Base-by-base conservation (phyloP, 2,888 invertebrate species). In the Synanthedon vespiformis region DNA sequence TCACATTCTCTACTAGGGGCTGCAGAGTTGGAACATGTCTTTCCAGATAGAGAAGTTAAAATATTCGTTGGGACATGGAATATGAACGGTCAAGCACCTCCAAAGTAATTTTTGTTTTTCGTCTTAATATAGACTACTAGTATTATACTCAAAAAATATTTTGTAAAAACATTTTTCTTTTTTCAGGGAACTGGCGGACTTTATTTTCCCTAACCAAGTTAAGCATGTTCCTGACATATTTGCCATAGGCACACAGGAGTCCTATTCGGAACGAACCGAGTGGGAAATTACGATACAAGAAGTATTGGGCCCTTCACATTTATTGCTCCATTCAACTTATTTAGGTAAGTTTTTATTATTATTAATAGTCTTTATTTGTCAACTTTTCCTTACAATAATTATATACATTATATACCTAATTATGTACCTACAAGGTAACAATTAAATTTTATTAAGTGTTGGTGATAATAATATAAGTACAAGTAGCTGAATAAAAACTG, bases 41-140 rank as follows among this genome's bases (percentile, higher is more conserved):
- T 98, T 65, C 96, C 96, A 1, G 93, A 93, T 65, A 90, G 95
- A 62, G 94, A 95, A 79, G 89, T 97, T 0, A 93, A 92, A 59
- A 91, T 98, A 64, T 97, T 96, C 88, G 92, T 97, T 53, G 97
- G 95, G 5, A 95, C 96, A 22, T 98, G 98, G 97, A 98, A 98
- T 74, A 97, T 98, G 96, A 97, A 96, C 79, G 97, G 96, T 40
- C 95, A 97, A 70, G 89, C 89, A 60, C 93, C 94, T 49, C 94
- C 94, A 49, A 92, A 92, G 95, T 95, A 88, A 85, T 44, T 44
- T 13, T 44, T 44, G n/a, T 41, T 41, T n/a, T n/a, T n/a, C n/a
- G n/a, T n/a, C n/a, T n/a, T 10, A n/a, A 13, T 3, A n/a, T 41
- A 13, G 12, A 12, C 40, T 40, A 40, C 40, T 11, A 41, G n/a